Percentiles rank a stretch among this genome's conserved stretches.
Evolutionary conservation across 2,113 vertebrate genomes (phyloP).

Genomic region (Erythrocebus patas): DNA sequence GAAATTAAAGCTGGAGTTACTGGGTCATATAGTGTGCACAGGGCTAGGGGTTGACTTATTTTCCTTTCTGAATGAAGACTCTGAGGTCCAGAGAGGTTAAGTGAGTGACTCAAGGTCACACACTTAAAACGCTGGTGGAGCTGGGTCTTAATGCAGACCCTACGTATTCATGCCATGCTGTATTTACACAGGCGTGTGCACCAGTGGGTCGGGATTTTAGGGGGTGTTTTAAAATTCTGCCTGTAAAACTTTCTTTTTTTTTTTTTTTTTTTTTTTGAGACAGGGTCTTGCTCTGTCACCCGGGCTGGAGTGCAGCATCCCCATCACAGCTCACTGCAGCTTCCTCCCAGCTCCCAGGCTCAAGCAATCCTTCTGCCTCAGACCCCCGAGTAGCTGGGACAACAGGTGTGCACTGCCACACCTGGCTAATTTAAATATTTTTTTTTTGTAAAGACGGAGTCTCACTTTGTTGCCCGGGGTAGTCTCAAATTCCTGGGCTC

Average conservation of each 20-base stretch:
- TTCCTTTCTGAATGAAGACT: not conserved
- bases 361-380: no score
- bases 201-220: not conserved
- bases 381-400: no score
- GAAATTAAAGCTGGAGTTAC: not conserved
- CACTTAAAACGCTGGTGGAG: not conserved
- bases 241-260: not conserved
- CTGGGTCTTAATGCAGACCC: not conserved
- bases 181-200: not conserved
- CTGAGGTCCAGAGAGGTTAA: not conserved
- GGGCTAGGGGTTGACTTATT: not conserved
- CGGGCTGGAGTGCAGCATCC: no score
- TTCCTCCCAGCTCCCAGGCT: no score
- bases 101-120: not conserved
- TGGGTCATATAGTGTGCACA: not conserved
- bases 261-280: no score
- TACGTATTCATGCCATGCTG: not conserved
- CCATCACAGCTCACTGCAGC: no score
- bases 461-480: no score
- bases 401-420: no score
- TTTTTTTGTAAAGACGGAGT: no score
- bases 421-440: no score
- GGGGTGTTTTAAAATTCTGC: not conserved
- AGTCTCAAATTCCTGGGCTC: no score
- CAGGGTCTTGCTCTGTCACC: no score